Base-by-base conservation (phyloP, 2,888 invertebrate genomes). In the Linnaemya tessellans region DNA sequence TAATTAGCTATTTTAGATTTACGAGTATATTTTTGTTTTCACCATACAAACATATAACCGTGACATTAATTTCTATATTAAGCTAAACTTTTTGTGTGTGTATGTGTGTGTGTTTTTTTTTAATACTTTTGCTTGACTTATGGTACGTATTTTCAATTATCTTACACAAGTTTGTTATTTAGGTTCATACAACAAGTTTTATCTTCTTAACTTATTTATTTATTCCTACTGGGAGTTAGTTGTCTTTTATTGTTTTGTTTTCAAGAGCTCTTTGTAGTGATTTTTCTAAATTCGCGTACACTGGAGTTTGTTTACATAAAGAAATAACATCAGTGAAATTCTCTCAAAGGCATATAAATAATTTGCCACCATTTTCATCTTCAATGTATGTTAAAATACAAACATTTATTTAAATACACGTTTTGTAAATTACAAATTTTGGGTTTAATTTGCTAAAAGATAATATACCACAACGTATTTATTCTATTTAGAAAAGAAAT, bases 181-280 rank as follows among this genome's bases (percentile, higher is more conserved):
- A 30, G 62, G 60, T 68, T 56, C 68, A 56, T 74, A 75, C 70
- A 70, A 75, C 70, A 70, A 49, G 30, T 68, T 84, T 80, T 70
- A 46, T 73, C 25, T 62, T 71, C 30, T 64, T 81, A 74, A 49
- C 86, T 87, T 86, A 82, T 86, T 86, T 87, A 84, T 84, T 84
- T 87, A 87, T 74, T 87, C 84, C 85, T 86, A 85, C 67, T 81
- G 71, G 62, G 75, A 71, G 30, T 68, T 62, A 71, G 51, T 74
- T 73, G 43, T 22, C 84, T 73, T 81, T 86, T 87, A 84, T 87
- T 86, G 84, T 87, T n/a, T 87, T 83, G 62, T 68, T 54, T 78
- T 86, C 79, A 67, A 73, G 75, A 78, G 70, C 68, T 86, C 70
- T 81, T 80, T 67, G 51, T 68, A 73, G 20, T 13, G 18, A 75